Percentiles rank a stretch among this genome's conserved stretches.
These are phyloP conservation scores for Helicolenus hilgendorfi DNA, from an alignment of 2,797 vertebrate genomes.

Conservation along the genomic window DNA sequence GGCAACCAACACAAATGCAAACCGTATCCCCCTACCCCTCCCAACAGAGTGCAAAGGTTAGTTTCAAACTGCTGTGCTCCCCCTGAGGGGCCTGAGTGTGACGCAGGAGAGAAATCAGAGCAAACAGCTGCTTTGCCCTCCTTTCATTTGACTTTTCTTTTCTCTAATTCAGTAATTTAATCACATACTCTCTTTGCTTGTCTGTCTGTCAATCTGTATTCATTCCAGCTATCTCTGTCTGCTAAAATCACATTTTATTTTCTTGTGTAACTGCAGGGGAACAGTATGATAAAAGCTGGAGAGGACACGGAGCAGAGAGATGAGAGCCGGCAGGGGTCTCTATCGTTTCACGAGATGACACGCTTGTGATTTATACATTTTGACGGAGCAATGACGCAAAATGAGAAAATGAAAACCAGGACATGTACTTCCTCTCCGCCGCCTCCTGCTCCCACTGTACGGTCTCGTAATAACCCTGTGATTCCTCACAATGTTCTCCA, in stretches of 20 bases:
- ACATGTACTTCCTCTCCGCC: conserved; percentile 44
- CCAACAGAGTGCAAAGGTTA: conserved; percentile 67
- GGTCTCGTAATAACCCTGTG: conserved; percentile 71
- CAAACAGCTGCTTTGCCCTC: conserved; percentile 68
- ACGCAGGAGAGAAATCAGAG: conserved; percentile 73
- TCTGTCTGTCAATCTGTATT: conserved; percentile 14
- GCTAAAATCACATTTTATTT: conserved; percentile 1
- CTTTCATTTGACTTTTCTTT: conserved; percentile 22
- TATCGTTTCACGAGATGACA: conserved; percentile 43
- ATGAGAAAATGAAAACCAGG: conserved; percentile 76
- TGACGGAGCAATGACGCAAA: conserved; percentile 78
- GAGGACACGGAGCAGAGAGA: conserved; percentile 10
- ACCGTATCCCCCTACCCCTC: conserved; percentile 25
- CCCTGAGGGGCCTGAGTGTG: conserved; percentile 71
- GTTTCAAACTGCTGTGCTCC: conserved; percentile 58
- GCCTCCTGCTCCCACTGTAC: conserved; percentile 36
- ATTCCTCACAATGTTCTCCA: conserved; percentile 75
- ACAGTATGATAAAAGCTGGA: not conserved
- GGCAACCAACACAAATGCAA: conserved; percentile 27
- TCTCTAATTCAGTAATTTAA: conserved; percentile 10
- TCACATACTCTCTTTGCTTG: not conserved
- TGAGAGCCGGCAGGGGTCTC: conserved; percentile 28
- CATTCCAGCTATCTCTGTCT: conserved; percentile 15
- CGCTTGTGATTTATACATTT: conserved; percentile 78
- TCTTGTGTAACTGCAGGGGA: not conserved